A percentile compares a stretch with the other conserved stretches of the same genome.
Evolutionary conservation across 2,113 vertebrate species (phyloP).

Genomic region (Lampris megalopsis): DNA sequence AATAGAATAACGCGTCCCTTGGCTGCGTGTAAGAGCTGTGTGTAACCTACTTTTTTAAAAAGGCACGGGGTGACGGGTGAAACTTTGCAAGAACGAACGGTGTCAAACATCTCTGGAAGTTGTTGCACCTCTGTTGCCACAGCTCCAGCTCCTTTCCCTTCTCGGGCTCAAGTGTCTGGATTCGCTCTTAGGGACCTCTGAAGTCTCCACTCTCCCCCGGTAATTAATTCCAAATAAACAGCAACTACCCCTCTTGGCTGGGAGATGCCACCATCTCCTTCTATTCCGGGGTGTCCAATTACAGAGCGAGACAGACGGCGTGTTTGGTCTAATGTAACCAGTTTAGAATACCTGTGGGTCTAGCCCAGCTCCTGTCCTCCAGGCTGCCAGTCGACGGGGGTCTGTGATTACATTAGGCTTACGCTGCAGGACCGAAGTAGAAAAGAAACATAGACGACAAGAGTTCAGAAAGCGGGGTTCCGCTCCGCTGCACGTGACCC

Average conservation of each 20-base stretch:
- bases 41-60: too few relatives aligned
- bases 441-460: not conserved
- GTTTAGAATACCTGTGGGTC: slow-evolving; percentile 69
- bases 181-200: slow-evolving; percentile 45
- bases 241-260: slow-evolving; percentile 72
- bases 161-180: slow-evolving; percentile 54
- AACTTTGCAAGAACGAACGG: not conserved
- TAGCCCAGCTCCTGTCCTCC: slow-evolving; percentile 62
- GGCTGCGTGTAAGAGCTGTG: too few relatives aligned
- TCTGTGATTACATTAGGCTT: slow-evolving; percentile 67
- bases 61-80: too few relatives aligned
- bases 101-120: not conserved
- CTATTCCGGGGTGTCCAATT: slow-evolving; percentile 68
- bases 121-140: slow-evolving; percentile 22
- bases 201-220: slow-evolving; percentile 66
- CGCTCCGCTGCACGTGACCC: slow-evolving; percentile 6
- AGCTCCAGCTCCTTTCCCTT: slow-evolving; percentile 35
- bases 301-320: slow-evolving; percentile 65
- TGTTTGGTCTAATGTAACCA: slow-evolving; percentile 72
- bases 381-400: slow-evolving; percentile 36
- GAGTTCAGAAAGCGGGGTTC: slow-evolving; percentile 32
- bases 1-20: too few relatives aligned
- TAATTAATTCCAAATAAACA: slow-evolving; percentile 79
- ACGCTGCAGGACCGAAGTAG: slow-evolving; percentile 43
- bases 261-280: slow-evolving; percentile 48